These are phyloP conservation scores for Agelas oroides DNA, from an alignment of 37 sponge, comb jelly and placozoan genomes.

Conservation along the genomic window DNA sequence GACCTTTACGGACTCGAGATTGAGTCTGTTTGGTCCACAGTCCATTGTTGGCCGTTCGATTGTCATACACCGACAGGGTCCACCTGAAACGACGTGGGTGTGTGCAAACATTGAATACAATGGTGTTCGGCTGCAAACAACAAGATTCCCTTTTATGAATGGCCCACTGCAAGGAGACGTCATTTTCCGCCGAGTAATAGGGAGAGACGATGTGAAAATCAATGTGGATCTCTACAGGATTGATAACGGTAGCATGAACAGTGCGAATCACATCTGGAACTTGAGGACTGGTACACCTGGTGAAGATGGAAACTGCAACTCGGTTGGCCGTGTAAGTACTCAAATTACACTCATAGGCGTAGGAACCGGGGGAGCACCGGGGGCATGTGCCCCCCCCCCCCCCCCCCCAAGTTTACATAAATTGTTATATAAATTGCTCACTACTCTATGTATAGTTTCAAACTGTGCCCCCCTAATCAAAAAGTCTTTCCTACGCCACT, in stretches of 20 bases:
- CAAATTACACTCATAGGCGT: neutral
- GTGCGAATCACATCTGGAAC: constrained; percentile 5
- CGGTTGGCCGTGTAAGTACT: neutral
- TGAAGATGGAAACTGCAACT: neutral
- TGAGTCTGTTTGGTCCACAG: constrained; percentile 42
- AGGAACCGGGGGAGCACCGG: too few relatives aligned
- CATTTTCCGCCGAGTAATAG: constrained; percentile 21
- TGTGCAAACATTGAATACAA: constrained; percentile 72
- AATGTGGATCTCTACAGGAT: constrained; percentile 42
- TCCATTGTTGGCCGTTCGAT: constrained; percentile 66
- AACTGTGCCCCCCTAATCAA: too few relatives aligned
- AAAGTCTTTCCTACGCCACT: too few relatives aligned
- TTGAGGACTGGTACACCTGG: too few relatives aligned
- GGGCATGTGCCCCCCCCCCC: too few relatives aligned
- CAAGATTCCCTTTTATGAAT: constrained; percentile 27
- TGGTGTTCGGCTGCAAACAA: constrained; percentile 1
- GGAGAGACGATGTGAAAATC: constrained; percentile 38
- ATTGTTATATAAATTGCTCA: too few relatives aligned
- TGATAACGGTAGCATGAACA: neutral
- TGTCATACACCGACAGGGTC: constrained; percentile 36
- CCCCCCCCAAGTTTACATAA: too few relatives aligned
- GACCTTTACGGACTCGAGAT: constrained; percentile 27
- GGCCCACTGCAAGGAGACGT: constrained; percentile 55
- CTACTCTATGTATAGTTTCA: too few relatives aligned
- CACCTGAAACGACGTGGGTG: neutral